Conservation (phyloP, 2,797 vertebrate species). For the Danio choprae region DNA sequence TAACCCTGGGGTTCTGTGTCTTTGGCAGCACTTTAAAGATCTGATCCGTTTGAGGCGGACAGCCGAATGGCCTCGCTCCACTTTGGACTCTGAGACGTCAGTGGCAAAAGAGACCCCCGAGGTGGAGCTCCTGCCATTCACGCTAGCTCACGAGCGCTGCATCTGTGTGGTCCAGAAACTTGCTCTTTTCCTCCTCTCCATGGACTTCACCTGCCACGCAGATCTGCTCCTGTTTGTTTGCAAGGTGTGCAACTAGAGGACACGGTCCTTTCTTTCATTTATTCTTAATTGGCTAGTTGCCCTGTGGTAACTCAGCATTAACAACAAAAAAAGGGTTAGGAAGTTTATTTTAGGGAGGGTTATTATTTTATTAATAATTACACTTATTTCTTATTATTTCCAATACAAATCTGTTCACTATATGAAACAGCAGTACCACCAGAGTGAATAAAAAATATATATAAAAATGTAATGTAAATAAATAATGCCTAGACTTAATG, state of each 20-base stretch:
- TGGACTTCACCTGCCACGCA: slow-evolving; percentile 99
- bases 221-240: slow-evolving; percentile 97
- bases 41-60: slow-evolving; percentile 95
- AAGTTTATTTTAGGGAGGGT: too few relatives aligned
- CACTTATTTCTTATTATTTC: too few relatives aligned
- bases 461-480: too few relatives aligned
- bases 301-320: neutral
- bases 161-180: slow-evolving; percentile 98
- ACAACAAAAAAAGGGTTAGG: too few relatives aligned
- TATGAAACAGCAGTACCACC: too few relatives aligned
- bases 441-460: too few relatives aligned
- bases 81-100: slow-evolving; percentile 89
- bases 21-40: slow-evolving; percentile 95
- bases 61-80: slow-evolving; percentile 96
- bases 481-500: too few relatives aligned
- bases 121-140: slow-evolving; percentile 95
- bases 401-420: too few relatives aligned
- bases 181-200: slow-evolving; percentile 95
- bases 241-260: slow-evolving; percentile 83
- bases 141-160: slow-evolving; percentile 95
- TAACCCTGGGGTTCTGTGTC: neutral
- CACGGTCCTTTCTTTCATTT: neutral
- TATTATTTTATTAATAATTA: too few relatives aligned
- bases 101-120: slow-evolving; percentile 92
- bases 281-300: neutral